A percentile compares a stretch with the other conserved stretches of the same genome.
phyloP scores from a whole-genome alignment of 2,797 vertebrate species.

The Taeniopygia guttata region DNA sequence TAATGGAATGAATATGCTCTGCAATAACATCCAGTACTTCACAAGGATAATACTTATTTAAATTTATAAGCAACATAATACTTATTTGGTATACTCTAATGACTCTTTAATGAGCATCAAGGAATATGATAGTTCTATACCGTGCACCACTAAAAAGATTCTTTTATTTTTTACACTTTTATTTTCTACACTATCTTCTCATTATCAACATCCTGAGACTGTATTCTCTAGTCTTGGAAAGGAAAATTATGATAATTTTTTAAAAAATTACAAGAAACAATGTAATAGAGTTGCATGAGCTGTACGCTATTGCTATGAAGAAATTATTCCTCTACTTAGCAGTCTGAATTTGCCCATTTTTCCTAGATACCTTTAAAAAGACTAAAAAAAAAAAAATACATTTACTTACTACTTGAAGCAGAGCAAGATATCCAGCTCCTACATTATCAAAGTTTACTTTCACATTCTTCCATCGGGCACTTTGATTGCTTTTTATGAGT shows the following conservation, averaged over 20 bases:
- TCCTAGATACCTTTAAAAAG: not conserved
- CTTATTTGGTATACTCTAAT: not conserved
- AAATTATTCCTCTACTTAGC: not conserved
- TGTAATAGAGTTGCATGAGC: not conserved
- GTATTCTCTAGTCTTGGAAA: not conserved
- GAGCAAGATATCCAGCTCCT: constrained; percentile 90
- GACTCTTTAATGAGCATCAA: not conserved
- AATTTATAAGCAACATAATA: not conserved
- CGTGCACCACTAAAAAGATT: not conserved
- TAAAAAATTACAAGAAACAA: not conserved
- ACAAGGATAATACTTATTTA: not conserved
- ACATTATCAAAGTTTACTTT: constrained; percentile 98
- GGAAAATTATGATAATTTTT: not conserved
- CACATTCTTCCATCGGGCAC: constrained; percentile 85
- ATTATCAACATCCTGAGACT: not conserved
- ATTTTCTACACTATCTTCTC: not conserved
- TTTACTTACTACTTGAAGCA: constrained; percentile 93
- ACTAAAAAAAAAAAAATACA: not conserved
- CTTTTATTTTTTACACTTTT: not conserved
- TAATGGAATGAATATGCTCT: not conserved
- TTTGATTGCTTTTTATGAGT: constrained; percentile 64
- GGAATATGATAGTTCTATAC: not conserved
- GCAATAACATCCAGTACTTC: not conserved
- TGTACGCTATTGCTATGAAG: not conserved
- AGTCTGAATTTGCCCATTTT: not conserved